These are phyloP conservation scores for Muscicapa adusta DNA, from an alignment of 2,113 vertebrate species.

Conservation along the genomic window DNA sequence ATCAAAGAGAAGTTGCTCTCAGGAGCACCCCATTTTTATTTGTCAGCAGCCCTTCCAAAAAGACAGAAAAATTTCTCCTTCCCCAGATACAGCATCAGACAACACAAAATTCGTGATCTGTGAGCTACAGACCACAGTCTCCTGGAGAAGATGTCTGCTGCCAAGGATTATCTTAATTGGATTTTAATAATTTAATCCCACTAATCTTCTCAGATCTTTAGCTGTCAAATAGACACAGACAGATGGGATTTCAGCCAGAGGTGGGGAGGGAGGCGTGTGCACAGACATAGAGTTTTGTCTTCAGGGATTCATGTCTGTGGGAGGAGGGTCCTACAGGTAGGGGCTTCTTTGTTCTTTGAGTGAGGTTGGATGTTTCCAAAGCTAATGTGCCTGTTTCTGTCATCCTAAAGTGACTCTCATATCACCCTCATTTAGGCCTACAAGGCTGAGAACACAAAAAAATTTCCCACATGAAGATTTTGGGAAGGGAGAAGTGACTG, in stretches of 20 bases:
- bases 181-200: constrained; percentile 48
- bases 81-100: background rate
- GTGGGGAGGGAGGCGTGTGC: background rate
- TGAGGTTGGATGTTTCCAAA: background rate
- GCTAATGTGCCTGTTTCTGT: background rate
- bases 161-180: constrained; percentile 38
- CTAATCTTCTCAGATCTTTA: constrained; percentile 1
- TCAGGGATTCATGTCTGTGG: background rate
- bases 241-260: constrained; percentile 13
- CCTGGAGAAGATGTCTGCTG: background rate
- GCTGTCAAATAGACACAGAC: constrained; percentile 9
- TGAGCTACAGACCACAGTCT: background rate
- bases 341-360: background rate
- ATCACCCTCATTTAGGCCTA: background rate
- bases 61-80: background rate
- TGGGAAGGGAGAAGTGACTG: background rate
- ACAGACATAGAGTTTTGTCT: background rate
- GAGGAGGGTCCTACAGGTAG: background rate
- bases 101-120: background rate
- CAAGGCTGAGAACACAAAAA: background rate
- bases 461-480: background rate
- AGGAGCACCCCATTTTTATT: background rate
- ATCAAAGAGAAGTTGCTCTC: background rate
- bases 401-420: background rate
- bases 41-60: background rate